Evolutionary conservation across 2,113 vertebrate genomes (phyloP), one percentile per base, ranked within the genome.

Genomic region (Petrocephalus zakoni): DNA sequence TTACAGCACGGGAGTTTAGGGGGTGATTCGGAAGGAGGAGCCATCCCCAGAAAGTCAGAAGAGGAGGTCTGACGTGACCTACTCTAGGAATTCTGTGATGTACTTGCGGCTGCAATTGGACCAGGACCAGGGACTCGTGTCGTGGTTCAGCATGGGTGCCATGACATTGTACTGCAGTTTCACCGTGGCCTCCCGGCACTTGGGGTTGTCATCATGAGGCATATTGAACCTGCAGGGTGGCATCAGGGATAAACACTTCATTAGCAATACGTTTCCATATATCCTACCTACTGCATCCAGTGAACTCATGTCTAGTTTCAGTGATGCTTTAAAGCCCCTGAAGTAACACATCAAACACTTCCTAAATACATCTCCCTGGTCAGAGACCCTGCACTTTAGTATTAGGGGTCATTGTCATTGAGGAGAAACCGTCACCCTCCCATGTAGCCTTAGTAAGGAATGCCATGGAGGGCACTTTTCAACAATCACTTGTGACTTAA

Each of bases 81-180:
- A 99, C 98, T 99, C 98, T 46, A 99, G 95, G 93, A 99, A 99
- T 91, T 99, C 97, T 0, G 98, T 99, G 92, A 99, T 98, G 88
- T 99, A 98, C 92, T 98, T 99, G 94, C 97, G 97, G 93, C 98
- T 99, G 93, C 98, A 99, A 91, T 97, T 97, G 92, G 98, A 99
- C 98, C 98, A 99, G 47, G 97, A 97, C 98, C 98, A 99, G 64
- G 98, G 98, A 90, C 94, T 98, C 64, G 97, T 98, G 91, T 99
- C 96, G 17, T 99, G 98, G 95, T 98, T 99, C 93, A 99, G 96
- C 83, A 96, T 97, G 47, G 98, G 97, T 83, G 98, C 97, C 98
- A 99, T 99, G 84, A 99, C 98, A 75, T 99, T 97, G 90, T 97
- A 98, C 68, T 99, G 97, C 91, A 97, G 94, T 87, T 98, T 99